Base-by-base conservation (phyloP, 2,797 vertebrate genomes). In the Sebastes cheni region DNA sequence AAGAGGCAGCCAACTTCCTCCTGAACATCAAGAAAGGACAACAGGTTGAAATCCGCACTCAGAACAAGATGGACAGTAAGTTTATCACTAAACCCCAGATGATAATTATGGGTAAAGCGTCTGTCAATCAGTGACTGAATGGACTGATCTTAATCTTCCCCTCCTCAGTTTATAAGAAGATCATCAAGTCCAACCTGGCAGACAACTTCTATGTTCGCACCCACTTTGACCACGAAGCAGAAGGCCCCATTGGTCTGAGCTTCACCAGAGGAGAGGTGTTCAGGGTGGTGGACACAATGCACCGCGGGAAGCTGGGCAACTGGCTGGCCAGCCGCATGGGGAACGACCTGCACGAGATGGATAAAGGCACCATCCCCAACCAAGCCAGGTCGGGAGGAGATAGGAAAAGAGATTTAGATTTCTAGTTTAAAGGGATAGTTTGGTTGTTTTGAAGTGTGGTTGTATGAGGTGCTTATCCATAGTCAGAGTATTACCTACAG, bases 191-290 rank as follows among this genome's bases (percentile, higher is more conserved):
- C 25, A 97, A 94, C 0, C 86, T 97, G 79, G 97, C 97, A 0
- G 99, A 99, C 88, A 99, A 98, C 0, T 99, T 99, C 93, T 98
- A 98, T 88, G 94, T 99, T 88, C 97, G 98, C 27, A 97, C 97
- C 0, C 99, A 99, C 93, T 99, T 98, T 59, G 98, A 99, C 87
- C 96, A 98, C 0, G 97, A 99, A 84, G 92, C 97, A 0, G 97
- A 97, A 1, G 84, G 89, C 0, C 95, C 91, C 0, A 93, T 93
- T 0, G 96, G 96, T 36, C 93, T 99, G 90, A 96, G 94, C 93
- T 99, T 99, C 59, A 95, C 95, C 36, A 95, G 98, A 0, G 99
- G 99, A 0, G 98, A 99, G 0, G 94, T 99, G 86, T 99, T 99
- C 95, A 96, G 98, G 0, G 97, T 99, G 80, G 80, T 99, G 88